Evolutionary conservation across 2,797 vertebrate species (phyloP), one percentile per base, ranked within the genome.

Genomic region (Alfaro cultratus): DNA sequence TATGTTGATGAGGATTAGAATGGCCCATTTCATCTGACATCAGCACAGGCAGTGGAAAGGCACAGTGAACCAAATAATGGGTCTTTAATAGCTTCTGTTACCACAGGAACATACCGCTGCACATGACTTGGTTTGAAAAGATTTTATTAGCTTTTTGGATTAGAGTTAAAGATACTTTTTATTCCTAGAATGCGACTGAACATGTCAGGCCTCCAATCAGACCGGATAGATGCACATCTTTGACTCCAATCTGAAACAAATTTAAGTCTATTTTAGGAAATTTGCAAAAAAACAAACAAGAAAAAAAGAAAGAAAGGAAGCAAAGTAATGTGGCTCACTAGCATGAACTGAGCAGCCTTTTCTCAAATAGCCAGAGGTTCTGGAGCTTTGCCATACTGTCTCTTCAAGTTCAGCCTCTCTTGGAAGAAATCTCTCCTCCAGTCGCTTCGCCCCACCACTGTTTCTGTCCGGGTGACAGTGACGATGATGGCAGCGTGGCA

Each of bases 1-100:
- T 81, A 84, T 89, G 88, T 89, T 93, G 93, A 94, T 92, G 90
- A 88, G 84, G 83, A 94, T 94, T 89, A 93, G 88, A 90, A 92
- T 83, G 91, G 90, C 68, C 89, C 93, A 93, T 94, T 93, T 93
- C 90, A 89, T 86, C 87, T 83, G 39, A 81, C 90, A 86, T 83
- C 79, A 16, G 87, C 92, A 86, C 78, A 64, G 80, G 86, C 92
- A 75, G 85, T 47, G 64, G 83, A 89, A 75, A 86, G 88, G 82
- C 82, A 93, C 91, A 85, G 76, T 91, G 87, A 88, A 92, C 83
- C 88, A 88, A 88, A 93, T 93, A 93, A 93, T 93, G 91, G 82
- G 85, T 55, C 84, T 91, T 91, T 92, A 93, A 93, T 92, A 88
- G 86, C 67, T 85, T 81, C 87, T 84, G 77, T 90, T 90, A 89